phyloP scores from a whole-genome alignment of 2,113 vertebrate genomes.

The Callithrix jacchus region DNA sequence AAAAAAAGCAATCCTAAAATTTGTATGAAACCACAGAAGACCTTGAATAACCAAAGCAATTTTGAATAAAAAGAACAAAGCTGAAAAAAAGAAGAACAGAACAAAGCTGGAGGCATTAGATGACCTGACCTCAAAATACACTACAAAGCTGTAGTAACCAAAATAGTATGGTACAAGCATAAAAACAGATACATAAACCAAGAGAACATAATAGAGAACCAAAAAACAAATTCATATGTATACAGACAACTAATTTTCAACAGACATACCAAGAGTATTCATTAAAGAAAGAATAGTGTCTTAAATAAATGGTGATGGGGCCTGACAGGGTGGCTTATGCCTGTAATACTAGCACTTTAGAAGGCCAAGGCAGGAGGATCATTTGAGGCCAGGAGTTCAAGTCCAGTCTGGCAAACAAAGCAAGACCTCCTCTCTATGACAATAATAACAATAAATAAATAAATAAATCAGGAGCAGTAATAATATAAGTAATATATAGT shows the following conservation, averaged over 20 bases:
- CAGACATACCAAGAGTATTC: background rate
- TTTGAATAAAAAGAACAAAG: background rate
- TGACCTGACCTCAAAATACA: background rate
- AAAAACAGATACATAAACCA: background rate
- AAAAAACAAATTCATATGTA: background rate
- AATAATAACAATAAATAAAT: too few species aligned
- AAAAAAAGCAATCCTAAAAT: background rate
- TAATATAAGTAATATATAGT: too few species aligned
- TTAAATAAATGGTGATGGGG: background rate
- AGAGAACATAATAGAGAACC: background rate
- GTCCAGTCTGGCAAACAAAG: too few species aligned
- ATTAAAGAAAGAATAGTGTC: background rate
- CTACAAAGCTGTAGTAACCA: background rate
- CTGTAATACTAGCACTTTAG: too few species aligned
- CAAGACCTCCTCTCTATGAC: too few species aligned
- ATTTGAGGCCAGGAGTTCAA: too few species aligned
- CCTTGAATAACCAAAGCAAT: background rate
- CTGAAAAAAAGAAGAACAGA: background rate
- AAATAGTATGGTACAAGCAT: background rate
- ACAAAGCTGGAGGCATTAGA: background rate
- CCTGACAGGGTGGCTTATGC: too few species aligned
- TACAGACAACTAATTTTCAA: background rate
- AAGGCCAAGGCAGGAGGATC: too few species aligned
- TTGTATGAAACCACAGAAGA: background rate
- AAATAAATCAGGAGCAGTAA: too few species aligned